Conservation (phyloP, 1,140 invertebrate genomes). For the Liolophura sinensis region DNA sequence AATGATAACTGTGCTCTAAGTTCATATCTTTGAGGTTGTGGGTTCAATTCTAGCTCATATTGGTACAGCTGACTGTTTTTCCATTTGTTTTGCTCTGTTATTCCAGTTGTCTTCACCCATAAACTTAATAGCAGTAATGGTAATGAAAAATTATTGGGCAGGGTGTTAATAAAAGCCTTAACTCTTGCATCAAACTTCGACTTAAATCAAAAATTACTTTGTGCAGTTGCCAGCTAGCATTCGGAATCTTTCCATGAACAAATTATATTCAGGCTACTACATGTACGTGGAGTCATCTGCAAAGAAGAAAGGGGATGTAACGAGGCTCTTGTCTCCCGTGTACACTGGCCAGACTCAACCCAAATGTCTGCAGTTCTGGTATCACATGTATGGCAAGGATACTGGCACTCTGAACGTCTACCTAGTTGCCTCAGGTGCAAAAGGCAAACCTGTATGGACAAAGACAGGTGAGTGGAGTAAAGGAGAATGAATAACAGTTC, state of each 20-base stretch:
- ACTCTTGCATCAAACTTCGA: too few relatives aligned
- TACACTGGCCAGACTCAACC: conserved; percentile 53
- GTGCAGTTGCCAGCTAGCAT: neutral
- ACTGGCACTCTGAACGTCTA: conserved; percentile 33
- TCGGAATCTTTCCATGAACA: neutral
- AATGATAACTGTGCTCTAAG: conserved; percentile 17
- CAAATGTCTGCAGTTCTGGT: conserved; percentile 44
- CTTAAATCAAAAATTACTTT: too few relatives aligned
- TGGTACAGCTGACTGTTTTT: too few relatives aligned
- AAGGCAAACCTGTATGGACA: conserved; percentile 29
- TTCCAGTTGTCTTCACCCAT: too few relatives aligned
- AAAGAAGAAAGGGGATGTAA: conserved; percentile 30
- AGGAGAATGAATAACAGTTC: too few relatives aligned
- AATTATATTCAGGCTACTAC: conserved; percentile 33
- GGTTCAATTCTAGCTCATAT: too few relatives aligned
- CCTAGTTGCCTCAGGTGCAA: neutral
- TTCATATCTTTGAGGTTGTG: too few relatives aligned
- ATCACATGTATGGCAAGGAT: conserved; percentile 35
- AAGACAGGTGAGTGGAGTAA: conserved; percentile 20
- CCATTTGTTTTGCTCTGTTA: too few relatives aligned
- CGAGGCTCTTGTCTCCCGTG: conserved; percentile 57
- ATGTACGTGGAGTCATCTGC: conserved; percentile 45
- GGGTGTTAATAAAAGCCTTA: too few relatives aligned
- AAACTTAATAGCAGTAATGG: too few relatives aligned
- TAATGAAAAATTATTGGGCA: too few relatives aligned